Conservation (phyloP, 1,140 invertebrate species). For the Zaprionus lachaisei region DNA sequence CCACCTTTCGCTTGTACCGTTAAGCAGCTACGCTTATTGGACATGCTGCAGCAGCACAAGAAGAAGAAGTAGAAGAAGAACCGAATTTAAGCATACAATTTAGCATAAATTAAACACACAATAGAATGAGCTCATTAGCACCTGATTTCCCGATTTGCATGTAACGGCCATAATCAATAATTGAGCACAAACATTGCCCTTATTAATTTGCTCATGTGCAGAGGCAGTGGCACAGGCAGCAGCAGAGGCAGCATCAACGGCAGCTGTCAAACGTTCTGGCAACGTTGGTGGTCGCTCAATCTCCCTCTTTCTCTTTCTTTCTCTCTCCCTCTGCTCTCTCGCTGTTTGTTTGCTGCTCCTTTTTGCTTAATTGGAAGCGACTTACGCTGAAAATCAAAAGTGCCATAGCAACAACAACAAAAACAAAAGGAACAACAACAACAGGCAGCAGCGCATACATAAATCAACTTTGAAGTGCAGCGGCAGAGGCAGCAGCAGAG, state of each 20-base stretch:
- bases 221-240: background rate
- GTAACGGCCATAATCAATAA: constrained; percentile 68
- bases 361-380: constrained; percentile 52
- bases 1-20: constrained; percentile 79
- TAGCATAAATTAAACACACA: constrained; percentile 61
- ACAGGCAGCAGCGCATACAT: constrained; percentile 47
- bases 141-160: constrained; percentile 64
- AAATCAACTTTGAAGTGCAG: constrained; percentile 78
- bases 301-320: background rate
- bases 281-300: constrained; percentile 49
- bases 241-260: background rate
- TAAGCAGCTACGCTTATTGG: constrained; percentile 60
- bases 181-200: constrained; percentile 52
- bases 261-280: constrained; percentile 13
- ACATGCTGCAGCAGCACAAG: constrained; percentile 24
- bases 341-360: background rate
- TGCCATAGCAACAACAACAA: constrained; percentile 48
- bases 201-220: constrained; percentile 16
- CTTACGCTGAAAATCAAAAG: constrained; percentile 75
- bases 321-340: background rate
- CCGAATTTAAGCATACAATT: background rate
- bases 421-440: constrained; percentile 12
- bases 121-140: constrained; percentile 73
- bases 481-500: constrained; percentile 14
- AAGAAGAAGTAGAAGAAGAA: background rate